These are phyloP conservation scores for Hirudo medicinalis DNA, from an alignment of 1,140 invertebrate species.

Conservation along the genomic window DNA sequence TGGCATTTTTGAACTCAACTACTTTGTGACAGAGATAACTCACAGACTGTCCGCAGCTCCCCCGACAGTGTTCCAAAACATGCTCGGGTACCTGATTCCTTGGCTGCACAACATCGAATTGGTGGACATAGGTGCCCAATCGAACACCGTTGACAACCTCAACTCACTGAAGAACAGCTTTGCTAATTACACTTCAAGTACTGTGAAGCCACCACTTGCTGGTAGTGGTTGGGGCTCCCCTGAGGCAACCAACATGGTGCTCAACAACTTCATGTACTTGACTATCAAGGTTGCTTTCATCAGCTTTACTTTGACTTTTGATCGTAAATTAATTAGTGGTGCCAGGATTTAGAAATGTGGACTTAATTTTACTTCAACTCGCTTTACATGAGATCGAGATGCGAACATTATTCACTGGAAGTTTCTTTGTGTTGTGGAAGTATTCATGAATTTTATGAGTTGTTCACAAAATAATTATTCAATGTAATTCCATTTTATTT, in stretches of 20 bases:
- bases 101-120: conserved; percentile 98
- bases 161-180: conserved; percentile 31
- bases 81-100: conserved; percentile 81
- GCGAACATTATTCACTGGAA: too few species aligned
- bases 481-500: conserved; percentile 18
- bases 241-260: conserved; percentile 95
- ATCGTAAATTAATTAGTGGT: too few species aligned
- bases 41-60: conserved; percentile 87
- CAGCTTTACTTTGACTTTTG: too few species aligned
- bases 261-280: conserved; percentile 96
- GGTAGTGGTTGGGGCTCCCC: conserved; percentile 89
- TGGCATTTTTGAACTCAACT: too few species aligned
- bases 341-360: too few species aligned
- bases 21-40: conserved; percentile 65
- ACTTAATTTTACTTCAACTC: too few species aligned
- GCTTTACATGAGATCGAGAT: too few species aligned
- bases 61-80: conserved; percentile 68
- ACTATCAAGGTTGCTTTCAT: conserved; percentile 65
- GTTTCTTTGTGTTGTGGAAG: too few species aligned
- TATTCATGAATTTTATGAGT: too few species aligned
- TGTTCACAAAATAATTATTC: too few species aligned
- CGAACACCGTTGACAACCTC: conserved; percentile 39
- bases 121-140: conserved; percentile 65
- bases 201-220: conserved; percentile 39
- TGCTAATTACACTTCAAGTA: background rate